phyloP scores from a whole-genome alignment of 2,888 invertebrate genomes.

The Chrysotoxum bicinctum region DNA sequence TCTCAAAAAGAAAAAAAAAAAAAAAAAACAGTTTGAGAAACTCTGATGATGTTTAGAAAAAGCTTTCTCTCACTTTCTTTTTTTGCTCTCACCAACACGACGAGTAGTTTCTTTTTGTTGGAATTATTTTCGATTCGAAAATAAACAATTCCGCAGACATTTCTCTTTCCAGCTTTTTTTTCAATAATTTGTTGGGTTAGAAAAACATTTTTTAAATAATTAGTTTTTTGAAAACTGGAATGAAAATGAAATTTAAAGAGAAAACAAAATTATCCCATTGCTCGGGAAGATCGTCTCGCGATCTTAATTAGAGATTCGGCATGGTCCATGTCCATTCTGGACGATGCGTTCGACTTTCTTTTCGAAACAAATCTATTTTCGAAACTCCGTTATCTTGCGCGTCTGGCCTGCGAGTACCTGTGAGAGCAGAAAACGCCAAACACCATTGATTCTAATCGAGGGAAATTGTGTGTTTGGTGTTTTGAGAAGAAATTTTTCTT shows the following conservation, averaged over 20 bases:
- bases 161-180: constrained; percentile 29
- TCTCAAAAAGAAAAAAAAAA: background rate
- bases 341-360: constrained; percentile 42
- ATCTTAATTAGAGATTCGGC: constrained; percentile 10
- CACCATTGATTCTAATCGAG: constrained; percentile 66
- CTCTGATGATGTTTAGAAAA: constrained; percentile 23
- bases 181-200: constrained; percentile 43
- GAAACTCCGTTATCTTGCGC: constrained; percentile 64
- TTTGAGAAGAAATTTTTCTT: constrained; percentile 37
- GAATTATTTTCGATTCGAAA: constrained; percentile 58
- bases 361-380: constrained; percentile 68
- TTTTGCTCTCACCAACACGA: background rate
- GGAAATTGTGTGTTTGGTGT: constrained; percentile 55
- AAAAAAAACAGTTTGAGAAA: constrained; percentile 42
- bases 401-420: constrained; percentile 61
- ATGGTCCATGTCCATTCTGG: constrained; percentile 49
- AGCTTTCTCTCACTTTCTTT: constrained; percentile 64
- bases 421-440: constrained; percentile 35
- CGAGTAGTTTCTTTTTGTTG: constrained; percentile 25
- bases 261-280: background rate
- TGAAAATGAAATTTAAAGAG: constrained; percentile 24
- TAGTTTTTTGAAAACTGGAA: background rate
- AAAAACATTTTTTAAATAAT: constrained; percentile 12
- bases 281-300: background rate
- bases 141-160: constrained; percentile 42